A percentile compares a stretch with the other conserved stretches of the same genome.
These are phyloP conservation scores for Phrynosoma blainvillii DNA, from an alignment of 2,113 vertebrate species.

Conservation along the genomic window DNA sequence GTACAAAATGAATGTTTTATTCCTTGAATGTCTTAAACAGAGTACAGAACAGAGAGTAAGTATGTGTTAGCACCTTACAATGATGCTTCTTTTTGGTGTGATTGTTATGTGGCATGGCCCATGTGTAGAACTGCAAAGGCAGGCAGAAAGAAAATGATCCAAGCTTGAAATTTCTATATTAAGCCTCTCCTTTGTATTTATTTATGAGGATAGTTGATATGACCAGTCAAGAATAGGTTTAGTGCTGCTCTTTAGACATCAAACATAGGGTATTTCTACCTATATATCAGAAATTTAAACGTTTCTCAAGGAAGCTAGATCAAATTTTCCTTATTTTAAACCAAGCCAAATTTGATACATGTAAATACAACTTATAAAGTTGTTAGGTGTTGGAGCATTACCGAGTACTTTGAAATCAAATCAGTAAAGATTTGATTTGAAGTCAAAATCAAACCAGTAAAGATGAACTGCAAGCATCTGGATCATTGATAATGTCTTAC, in stretches of 20 bases:
- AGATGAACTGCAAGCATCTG: conserved; percentile 36
- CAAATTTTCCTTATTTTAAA: conserved; percentile 1
- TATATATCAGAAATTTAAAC: background rate
- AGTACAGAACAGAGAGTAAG: conserved; percentile 19
- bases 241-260: background rate
- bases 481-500: conserved; percentile 57
- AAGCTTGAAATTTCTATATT: conserved; percentile 32
- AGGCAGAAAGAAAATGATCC: conserved; percentile 44
- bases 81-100: conserved; percentile 30
- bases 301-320: background rate
- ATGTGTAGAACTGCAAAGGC: conserved; percentile 52
- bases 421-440: conserved; percentile 25
- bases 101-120: conserved; percentile 45
- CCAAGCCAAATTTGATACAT: background rate
- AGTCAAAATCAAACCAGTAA: conserved; percentile 7
- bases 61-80: background rate
- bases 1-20: background rate
- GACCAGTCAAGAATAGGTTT: background rate
- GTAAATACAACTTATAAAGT: background rate
- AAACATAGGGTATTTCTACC: background rate
- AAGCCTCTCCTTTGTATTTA: conserved; percentile 30
- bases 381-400: background rate
- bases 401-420: background rate
- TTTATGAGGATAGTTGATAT: background rate
- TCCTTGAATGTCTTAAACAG: conserved; percentile 23